These are phyloP conservation scores for Timema podura DNA, from an alignment of 2,888 invertebrate genomes.

Conservation along the genomic window DNA sequence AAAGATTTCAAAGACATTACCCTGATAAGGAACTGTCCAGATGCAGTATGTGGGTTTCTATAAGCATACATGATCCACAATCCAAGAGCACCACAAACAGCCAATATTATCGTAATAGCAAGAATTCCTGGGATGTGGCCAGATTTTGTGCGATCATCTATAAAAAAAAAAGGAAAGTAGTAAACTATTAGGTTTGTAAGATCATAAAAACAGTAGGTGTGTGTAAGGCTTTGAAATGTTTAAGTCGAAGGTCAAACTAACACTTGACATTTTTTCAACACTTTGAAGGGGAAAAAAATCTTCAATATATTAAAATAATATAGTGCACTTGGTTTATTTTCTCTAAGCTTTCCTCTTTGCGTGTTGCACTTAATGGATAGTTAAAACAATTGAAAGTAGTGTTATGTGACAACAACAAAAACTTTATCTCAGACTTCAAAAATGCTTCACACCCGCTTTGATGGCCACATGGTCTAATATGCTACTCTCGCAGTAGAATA, in stretches of 20 bases:
- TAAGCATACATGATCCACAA: slow-evolving; percentile 92
- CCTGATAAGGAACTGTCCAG: slow-evolving; percentile 94
- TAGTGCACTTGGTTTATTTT: neutral
- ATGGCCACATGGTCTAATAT: neutral
- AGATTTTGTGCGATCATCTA: slow-evolving; percentile 32
- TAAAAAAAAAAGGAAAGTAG: slow-evolving; percentile 16
- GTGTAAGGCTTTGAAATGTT: too few relatives aligned
- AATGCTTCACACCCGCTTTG: too few relatives aligned
- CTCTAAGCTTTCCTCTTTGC: neutral
- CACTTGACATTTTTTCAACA: too few relatives aligned
- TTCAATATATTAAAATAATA: neutral
- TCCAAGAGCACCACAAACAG: slow-evolving; percentile 61
- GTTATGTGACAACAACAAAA: too few relatives aligned
- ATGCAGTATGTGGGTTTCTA: slow-evolving; percentile 90
- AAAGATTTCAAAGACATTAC: slow-evolving; percentile 51
- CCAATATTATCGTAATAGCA: slow-evolving; percentile 65
- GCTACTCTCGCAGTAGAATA: neutral
- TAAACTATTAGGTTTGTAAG: too few relatives aligned
- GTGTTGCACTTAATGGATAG: too few relatives aligned
- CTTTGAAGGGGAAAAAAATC: too few relatives aligned
- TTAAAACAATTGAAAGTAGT: too few relatives aligned
- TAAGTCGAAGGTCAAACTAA: too few relatives aligned
- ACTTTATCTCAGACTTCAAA: too few relatives aligned
- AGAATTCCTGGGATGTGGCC: slow-evolving; percentile 57
- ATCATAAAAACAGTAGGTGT: too few relatives aligned